A percentile compares a stretch with the other conserved stretches of the same genome.
phyloP scores from a whole-genome alignment of 2,888 invertebrate species.

The Ichneumon xanthorius region DNA sequence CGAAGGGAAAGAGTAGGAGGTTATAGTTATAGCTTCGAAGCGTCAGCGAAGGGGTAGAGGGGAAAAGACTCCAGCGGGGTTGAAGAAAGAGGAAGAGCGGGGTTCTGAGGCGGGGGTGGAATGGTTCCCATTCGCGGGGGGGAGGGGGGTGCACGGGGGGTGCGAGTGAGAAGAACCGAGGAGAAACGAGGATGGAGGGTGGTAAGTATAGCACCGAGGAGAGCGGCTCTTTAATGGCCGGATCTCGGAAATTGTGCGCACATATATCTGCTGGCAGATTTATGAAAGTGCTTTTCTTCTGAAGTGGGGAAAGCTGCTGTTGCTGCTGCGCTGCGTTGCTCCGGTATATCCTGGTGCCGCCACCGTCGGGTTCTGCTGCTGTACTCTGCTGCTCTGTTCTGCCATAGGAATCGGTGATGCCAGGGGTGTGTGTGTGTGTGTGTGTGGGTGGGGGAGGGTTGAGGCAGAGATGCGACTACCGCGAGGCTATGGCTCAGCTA shows the following conservation, averaged over 20 bases:
- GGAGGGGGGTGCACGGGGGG: background rate
- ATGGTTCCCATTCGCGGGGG: conserved; percentile 22
- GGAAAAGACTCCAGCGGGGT: conserved; percentile 68
- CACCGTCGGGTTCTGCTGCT: conserved; percentile 52
- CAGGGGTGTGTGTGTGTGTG: conserved; percentile 62
- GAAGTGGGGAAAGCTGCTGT: conserved; percentile 85
- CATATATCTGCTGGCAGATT: conserved; percentile 96
- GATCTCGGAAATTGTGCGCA: conserved; percentile 96
- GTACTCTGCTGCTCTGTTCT: conserved; percentile 44
- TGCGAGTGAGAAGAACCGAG: conserved; percentile 31
- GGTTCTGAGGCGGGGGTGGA: conserved; percentile 35
- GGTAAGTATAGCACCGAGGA: conserved; percentile 74
- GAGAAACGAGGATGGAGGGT: conserved; percentile 58
- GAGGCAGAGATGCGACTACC: conserved; percentile 84
- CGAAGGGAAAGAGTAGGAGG: conserved; percentile 72
- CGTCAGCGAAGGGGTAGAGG: conserved; percentile 37
- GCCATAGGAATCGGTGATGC: conserved; percentile 62
- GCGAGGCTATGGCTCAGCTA: conserved; percentile 80
- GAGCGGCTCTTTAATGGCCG: conserved; percentile 92
- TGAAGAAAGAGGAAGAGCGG: conserved; percentile 45
- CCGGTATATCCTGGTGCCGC: conserved; percentile 51
- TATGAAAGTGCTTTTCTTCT: conserved; percentile 93
- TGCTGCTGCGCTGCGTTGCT: conserved; percentile 68
- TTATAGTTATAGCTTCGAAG: conserved; percentile 36
- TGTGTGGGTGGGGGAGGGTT: conserved; percentile 85